A percentile compares a stretch with the other conserved stretches of the same genome.
Evolutionary conservation across 2,113 vertebrate genomes (phyloP).

Genomic region (Indicator maculatus): DNA sequence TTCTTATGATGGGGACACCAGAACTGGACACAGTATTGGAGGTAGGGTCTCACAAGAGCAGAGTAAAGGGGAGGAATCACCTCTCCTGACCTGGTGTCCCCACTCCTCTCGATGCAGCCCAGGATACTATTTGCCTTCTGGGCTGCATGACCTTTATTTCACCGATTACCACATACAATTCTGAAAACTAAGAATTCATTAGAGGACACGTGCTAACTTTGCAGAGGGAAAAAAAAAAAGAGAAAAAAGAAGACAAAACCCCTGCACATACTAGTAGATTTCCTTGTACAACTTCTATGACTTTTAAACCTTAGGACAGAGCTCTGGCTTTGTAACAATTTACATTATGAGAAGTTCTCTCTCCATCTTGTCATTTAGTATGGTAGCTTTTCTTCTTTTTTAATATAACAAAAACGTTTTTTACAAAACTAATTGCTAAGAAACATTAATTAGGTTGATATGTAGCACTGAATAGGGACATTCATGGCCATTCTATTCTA

Average conservation of each 20-base stretch:
- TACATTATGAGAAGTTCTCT: neutral
- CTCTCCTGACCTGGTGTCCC: too few relatives aligned
- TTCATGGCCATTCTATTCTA: neutral
- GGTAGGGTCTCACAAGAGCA: too few relatives aligned
- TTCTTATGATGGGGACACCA: too few relatives aligned
- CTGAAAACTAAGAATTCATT: neutral
- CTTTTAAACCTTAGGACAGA: neutral
- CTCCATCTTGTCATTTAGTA: neutral
- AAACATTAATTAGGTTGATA: neutral
- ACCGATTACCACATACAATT: neutral
- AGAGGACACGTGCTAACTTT: neutral
- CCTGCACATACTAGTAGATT: neutral
- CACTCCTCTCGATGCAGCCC: too few relatives aligned
- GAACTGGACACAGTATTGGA: too few relatives aligned
- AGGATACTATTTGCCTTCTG: too few relatives aligned
- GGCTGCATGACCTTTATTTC: neutral
- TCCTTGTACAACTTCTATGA: rapidly evolving
- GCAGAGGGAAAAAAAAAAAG: neutral
- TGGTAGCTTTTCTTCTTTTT: neutral
- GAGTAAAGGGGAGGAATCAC: too few relatives aligned
- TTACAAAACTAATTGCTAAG: neutral
- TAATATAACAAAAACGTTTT: neutral
- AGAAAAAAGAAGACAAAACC: neutral
- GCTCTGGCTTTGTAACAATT: neutral
- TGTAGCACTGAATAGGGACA: neutral